Percentiles rank a stretch among this genome's conserved stretches.
These are phyloP conservation scores for Enteromius treurensis DNA, from an alignment of 2,797 vertebrate genomes.

Conservation along the genomic window DNA sequence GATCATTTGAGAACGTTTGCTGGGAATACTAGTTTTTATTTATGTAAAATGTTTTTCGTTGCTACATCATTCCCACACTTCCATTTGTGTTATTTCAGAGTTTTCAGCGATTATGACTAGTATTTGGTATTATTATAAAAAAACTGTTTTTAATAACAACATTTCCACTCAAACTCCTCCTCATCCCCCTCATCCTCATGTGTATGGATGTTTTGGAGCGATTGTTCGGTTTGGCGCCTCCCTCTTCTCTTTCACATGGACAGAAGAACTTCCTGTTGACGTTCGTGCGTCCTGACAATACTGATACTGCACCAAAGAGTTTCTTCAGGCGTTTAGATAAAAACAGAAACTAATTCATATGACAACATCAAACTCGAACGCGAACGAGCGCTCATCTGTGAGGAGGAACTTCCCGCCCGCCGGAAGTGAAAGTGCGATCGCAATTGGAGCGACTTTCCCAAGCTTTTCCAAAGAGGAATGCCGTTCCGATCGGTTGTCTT, in stretches of 20 bases:
- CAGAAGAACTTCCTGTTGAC: constrained; percentile 79
- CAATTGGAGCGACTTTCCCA: not conserved
- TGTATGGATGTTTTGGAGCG: not conserved
- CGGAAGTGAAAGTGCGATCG: not conserved
- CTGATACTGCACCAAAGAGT: not conserved
- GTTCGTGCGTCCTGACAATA: constrained; percentile 62
- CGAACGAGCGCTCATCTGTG: not conserved
- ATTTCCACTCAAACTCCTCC: not conserved
- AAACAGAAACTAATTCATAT: not conserved
- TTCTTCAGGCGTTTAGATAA: not conserved
- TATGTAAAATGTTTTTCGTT: not conserved
- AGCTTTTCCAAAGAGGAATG: constrained; percentile 14
- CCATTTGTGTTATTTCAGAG: not conserved
- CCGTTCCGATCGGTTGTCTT: not conserved
- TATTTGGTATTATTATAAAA: not conserved
- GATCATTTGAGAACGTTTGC: not conserved
- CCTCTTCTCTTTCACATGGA: constrained; percentile 19
- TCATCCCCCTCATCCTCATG: not conserved
- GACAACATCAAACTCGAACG: not conserved
- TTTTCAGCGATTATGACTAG: not conserved
- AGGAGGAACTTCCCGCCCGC: not conserved
- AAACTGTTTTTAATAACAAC: not conserved
- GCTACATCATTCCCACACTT: not conserved
- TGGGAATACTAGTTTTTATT: not conserved
- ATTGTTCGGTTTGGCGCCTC: constrained; percentile 32